phyloP scores from a whole-genome alignment of 2,888 invertebrate species.

The Euplagia quadripunctaria region DNA sequence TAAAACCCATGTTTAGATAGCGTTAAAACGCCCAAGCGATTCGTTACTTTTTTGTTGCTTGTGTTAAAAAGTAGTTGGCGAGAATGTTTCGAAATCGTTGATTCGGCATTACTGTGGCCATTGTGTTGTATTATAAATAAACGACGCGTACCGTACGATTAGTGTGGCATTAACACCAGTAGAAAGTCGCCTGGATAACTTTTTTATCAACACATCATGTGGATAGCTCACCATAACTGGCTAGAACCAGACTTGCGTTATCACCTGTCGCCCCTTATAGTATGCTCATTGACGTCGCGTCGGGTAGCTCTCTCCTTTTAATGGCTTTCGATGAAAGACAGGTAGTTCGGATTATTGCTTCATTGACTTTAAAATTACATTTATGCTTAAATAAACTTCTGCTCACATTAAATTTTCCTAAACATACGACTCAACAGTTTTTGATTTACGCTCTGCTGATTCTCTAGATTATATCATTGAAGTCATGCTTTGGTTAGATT shows the following conservation, averaged over 20 bases:
- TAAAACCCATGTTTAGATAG: constrained; percentile 52
- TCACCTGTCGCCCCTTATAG: constrained; percentile 72
- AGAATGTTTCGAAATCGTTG: constrained; percentile 46
- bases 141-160: constrained; percentile 30
- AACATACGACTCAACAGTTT: constrained; percentile 2
- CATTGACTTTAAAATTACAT: constrained; percentile 1
- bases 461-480: constrained; percentile 2
- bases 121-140: constrained; percentile 37
- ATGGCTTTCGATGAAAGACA: constrained; percentile 64
- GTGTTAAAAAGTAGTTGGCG: constrained; percentile 30
- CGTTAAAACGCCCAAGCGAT: constrained; percentile 41
- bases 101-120: constrained; percentile 26
- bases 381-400: neutral
- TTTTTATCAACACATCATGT: constrained; percentile 67
- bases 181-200: constrained; percentile 75
- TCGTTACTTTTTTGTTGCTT: constrained; percentile 20
- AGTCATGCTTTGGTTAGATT: neutral
- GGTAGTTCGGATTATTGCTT: constrained; percentile 29
- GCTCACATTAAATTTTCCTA: neutral
- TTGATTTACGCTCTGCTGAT: constrained; percentile 22
- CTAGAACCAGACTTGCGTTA: constrained; percentile 68
- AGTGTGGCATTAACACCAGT: constrained; percentile 64
- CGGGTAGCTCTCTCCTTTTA: constrained; percentile 75
- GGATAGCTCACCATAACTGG: constrained; percentile 48
- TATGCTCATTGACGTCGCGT: constrained; percentile 58